phyloP scores from a whole-genome alignment of 1,140 invertebrate genomes.

The Apis dorsata region DNA sequence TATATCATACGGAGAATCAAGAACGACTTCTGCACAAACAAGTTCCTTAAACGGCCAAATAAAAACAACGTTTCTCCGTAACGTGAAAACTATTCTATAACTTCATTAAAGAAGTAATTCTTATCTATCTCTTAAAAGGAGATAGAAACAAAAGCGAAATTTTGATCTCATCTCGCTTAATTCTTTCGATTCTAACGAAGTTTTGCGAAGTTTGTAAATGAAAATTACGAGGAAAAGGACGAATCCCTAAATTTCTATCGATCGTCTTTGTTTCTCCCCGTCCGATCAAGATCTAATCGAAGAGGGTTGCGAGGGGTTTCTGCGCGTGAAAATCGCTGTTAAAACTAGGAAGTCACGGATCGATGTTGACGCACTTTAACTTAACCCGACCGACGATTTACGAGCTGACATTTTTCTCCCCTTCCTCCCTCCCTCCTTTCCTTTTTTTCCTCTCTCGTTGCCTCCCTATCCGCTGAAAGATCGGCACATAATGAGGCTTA shows the following conservation, averaged over 20 bases:
- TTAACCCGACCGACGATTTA: constrained; percentile 50
- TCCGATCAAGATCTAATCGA: background rate
- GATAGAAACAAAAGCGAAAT: too few relatives aligned
- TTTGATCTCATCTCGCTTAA: too few relatives aligned
- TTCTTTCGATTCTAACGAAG: too few relatives aligned
- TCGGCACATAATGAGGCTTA: constrained; percentile 73
- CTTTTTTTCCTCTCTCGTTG: constrained; percentile 8
- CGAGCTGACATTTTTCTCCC: constrained; percentile 65
- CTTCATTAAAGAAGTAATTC: background rate
- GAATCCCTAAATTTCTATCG: background rate
- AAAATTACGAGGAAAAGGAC: constrained; percentile 1
- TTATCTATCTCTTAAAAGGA: too few relatives aligned
- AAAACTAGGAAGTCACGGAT: constrained; percentile 15
- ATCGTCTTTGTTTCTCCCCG: constrained; percentile 6
- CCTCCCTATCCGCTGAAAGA: constrained; percentile 67
- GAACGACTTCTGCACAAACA: background rate
- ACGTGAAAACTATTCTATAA: background rate
- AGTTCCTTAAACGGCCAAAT: background rate
- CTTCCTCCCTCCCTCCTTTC: constrained; percentile 32
- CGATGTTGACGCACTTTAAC: constrained; percentile 40
- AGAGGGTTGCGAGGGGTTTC: background rate
- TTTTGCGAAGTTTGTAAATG: background rate
- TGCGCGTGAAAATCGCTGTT: constrained; percentile 4
- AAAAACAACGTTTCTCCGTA: background rate
- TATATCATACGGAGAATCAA: background rate